Evolutionary conservation across 2,113 vertebrate genomes (phyloP).

Genomic region (Alethe castanea): DNA sequence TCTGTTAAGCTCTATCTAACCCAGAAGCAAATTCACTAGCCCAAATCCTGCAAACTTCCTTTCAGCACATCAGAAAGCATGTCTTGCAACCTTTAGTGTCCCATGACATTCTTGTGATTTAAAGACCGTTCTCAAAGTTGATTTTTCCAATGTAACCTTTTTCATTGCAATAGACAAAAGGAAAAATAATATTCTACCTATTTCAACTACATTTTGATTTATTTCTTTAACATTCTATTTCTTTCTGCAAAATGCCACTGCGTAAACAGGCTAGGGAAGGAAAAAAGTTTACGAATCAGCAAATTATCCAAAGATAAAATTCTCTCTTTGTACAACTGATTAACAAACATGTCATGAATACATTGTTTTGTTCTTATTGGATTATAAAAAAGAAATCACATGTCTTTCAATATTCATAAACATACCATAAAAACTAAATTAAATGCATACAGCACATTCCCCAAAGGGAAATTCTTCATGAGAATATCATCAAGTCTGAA

Average conservation of each 20-base stretch:
- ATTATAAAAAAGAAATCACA: not conserved
- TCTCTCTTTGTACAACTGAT: not conserved
- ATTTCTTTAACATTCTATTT: not conserved
- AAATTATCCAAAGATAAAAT: not conserved
- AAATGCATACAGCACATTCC: not conserved
- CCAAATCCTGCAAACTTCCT: not conserved
- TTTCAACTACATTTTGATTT: not conserved
- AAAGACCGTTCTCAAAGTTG: not conserved
- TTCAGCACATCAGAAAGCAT: not conserved
- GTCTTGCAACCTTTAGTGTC: not conserved
- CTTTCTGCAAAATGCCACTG: not conserved
- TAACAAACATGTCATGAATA: not conserved
- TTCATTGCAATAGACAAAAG: not conserved
- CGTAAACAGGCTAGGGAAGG: not conserved
- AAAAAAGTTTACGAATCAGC: not conserved
- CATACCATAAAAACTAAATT: not conserved
- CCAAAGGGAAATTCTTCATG: not conserved
- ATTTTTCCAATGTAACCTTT: not conserved
- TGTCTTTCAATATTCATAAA: not conserved
- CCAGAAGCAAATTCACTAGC: not conserved
- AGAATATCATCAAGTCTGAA: not conserved
- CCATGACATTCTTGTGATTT: not conserved
- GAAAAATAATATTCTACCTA: not conserved
- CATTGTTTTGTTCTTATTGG: not conserved
- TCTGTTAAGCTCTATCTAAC: not conserved